A percentile compares a stretch with the other conserved stretches of the same genome.
Evolutionary conservation across 2,113 vertebrate genomes (phyloP).

Genomic region (Castor canadensis): DNA sequence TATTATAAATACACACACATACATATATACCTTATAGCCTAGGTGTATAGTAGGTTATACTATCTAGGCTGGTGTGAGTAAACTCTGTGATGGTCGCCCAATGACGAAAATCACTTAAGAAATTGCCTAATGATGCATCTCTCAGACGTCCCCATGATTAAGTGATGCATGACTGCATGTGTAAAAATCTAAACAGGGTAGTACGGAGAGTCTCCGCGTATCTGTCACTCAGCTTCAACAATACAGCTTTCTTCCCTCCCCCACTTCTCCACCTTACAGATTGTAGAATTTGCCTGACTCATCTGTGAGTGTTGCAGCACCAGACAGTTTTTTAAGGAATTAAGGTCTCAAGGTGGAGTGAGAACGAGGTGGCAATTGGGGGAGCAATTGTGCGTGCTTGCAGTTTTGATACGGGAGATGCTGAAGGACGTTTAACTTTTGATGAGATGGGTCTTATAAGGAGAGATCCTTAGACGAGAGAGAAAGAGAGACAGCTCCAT

Average conservation of each 20-base stretch:
- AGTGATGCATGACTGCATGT: background rate
- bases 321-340: background rate
- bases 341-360: background rate
- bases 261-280: background rate
- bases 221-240: background rate
- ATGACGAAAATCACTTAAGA: no score
- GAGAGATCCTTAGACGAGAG: background rate
- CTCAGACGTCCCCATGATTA: background rate
- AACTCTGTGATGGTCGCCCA: background rate
- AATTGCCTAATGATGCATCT: background rate
- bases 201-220: background rate
- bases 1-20: fast-evolving
- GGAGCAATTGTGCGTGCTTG: background rate
- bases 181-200: background rate
- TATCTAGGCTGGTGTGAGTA: background rate
- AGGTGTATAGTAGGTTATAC: background rate
- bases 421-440: background rate
- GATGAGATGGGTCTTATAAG: background rate
- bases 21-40: background rate
- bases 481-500: no score
- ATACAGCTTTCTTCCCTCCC: background rate
- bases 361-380: background rate
- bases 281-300: background rate
- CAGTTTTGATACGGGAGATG: background rate
- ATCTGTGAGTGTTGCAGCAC: background rate